Percentiles rank a stretch among this genome's conserved stretches.
Evolutionary conservation across 2,888 invertebrate species (phyloP).

Genomic region (Diaphora mendica): DNA sequence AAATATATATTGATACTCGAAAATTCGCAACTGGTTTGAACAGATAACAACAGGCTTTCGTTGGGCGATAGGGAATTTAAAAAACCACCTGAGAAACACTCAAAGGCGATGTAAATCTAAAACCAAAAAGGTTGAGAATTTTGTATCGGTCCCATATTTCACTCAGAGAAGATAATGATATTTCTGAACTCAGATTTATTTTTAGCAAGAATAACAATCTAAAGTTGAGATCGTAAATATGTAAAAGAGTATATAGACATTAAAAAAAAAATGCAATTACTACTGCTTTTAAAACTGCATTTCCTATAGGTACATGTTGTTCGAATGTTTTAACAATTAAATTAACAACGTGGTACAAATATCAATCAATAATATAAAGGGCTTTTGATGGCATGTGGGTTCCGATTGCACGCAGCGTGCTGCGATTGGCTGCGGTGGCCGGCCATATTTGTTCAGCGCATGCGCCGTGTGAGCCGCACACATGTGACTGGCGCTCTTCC

Average conservation of each 20-base stretch:
- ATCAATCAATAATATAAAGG: slow-evolving; percentile 77
- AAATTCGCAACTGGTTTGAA: slow-evolving; percentile 53
- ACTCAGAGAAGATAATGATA: slow-evolving; percentile 61
- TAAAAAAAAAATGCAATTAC: slow-evolving; percentile 3
- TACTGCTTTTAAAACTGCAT: slow-evolving; percentile 10
- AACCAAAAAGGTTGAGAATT: slow-evolving; percentile 63
- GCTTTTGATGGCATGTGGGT: slow-evolving; percentile 70
- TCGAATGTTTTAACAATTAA: slow-evolving; percentile 53
- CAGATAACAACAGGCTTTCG: slow-evolving; percentile 54
- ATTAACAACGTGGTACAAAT: slow-evolving; percentile 68
- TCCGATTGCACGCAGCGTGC: slow-evolving; percentile 58
- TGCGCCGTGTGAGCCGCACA: slow-evolving; percentile 71
- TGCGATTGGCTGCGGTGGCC: slow-evolving; percentile 74
- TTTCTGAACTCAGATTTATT: slow-evolving; percentile 52
- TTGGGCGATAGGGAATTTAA: slow-evolving; percentile 47
- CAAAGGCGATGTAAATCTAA: slow-evolving; percentile 57
- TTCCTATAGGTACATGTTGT: slow-evolving; percentile 17
- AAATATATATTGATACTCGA: slow-evolving; percentile 57
- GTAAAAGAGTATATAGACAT: slow-evolving; percentile 26
- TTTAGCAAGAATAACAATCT: slow-evolving; percentile 46
- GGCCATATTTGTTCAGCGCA: slow-evolving; percentile 84
- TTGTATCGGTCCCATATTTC: slow-evolving; percentile 65
- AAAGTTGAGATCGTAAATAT: slow-evolving; percentile 40
- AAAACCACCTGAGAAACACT: slow-evolving; percentile 43
- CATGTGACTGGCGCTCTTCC: slow-evolving; percentile 67